Base-by-base conservation (phyloP, 2,888 invertebrate species). In the Allophyes oxyacanthae region DNA sequence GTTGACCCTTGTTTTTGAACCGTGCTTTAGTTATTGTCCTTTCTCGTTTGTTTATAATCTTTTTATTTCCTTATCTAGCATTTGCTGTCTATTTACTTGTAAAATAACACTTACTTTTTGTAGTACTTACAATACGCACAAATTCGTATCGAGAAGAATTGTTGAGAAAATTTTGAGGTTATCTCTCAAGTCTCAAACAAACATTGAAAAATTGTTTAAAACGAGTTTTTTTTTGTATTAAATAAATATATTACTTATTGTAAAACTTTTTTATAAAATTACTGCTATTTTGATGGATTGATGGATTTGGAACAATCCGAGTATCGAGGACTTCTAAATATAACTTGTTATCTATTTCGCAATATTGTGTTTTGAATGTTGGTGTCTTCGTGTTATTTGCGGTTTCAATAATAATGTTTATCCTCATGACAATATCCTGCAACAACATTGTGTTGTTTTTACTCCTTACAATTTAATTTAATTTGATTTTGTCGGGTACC, bases 361-460 rank as follows among this genome's bases (percentile, higher is more conserved):
- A 28, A 44, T 52, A 25, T 54, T 2, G 20, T 60, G 30, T 67
- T 54, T 60, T 52, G 44, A 26, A 14, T 32, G 43, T 34, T 50
- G 41, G 28, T 38, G 33, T 38, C 6, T 32, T 42, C 26, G 9
- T 32, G 11, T 40, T 65, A 34, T 54, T 62, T 68, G 49, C 26
- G 68, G 68, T 65, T 54, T 28, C 30, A 30, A 4, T 20, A n/a
- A n/a, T 6, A 28, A 6, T 42, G 10, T 42, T 50, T 53, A 13
- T 42, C 42, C 49, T 42, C 37, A 34, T 14, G 14, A 43, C 43
- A 15, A 6, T 10, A n/a, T 36, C 3, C 2, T 9, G 14, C 20
- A 15, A 15, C 2, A 20, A 20, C 4, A 20, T 20, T 13, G 33
- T 33, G 25, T 20, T 28, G 6, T 3, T 20, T 38, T 8, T 10